Evolutionary conservation across 2,888 invertebrate species (phyloP).

Genomic region (Ectemnius continuus): DNA sequence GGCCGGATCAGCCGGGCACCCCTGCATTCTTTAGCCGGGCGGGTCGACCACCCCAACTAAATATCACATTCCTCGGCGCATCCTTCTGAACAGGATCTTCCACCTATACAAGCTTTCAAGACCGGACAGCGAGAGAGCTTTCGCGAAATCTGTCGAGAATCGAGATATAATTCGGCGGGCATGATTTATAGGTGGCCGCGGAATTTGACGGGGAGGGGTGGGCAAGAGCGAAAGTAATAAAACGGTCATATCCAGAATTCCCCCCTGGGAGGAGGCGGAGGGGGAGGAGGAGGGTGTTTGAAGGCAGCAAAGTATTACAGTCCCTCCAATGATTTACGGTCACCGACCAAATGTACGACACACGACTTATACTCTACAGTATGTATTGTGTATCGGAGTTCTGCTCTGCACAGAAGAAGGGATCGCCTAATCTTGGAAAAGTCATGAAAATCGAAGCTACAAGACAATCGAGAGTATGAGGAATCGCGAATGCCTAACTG

Average conservation of each 20-base stretch:
- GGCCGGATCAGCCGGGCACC: too few species aligned
- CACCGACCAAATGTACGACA: constrained; percentile 1
- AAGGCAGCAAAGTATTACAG: constrained; percentile 3
- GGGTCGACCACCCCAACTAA: too few species aligned
- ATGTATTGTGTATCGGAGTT: not conserved
- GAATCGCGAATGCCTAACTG: too few species aligned
- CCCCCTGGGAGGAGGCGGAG: not conserved
- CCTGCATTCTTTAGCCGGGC: too few species aligned
- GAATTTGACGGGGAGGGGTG: constrained; percentile 28
- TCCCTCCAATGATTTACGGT: constrained; percentile 31
- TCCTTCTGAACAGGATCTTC: too few species aligned
- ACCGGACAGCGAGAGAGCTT: too few species aligned
- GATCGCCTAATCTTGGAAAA: constrained; percentile 27
- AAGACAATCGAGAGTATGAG: constrained; percentile 27
- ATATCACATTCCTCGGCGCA: too few species aligned
- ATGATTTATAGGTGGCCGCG: too few species aligned
- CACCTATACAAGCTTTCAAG: too few species aligned
- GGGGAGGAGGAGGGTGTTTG: not conserved
- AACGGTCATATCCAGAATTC: constrained; percentile 6
- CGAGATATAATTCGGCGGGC: too few species aligned
- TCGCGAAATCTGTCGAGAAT: too few species aligned
- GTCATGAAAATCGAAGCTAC: constrained; percentile 49
- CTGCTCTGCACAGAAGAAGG: constrained; percentile 4
- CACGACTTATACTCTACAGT: not conserved
- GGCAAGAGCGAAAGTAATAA: constrained; percentile 1